These are phyloP conservation scores for Pangasius macronema DNA, from an alignment of 2,797 vertebrate species.

Conservation along the genomic window DNA sequence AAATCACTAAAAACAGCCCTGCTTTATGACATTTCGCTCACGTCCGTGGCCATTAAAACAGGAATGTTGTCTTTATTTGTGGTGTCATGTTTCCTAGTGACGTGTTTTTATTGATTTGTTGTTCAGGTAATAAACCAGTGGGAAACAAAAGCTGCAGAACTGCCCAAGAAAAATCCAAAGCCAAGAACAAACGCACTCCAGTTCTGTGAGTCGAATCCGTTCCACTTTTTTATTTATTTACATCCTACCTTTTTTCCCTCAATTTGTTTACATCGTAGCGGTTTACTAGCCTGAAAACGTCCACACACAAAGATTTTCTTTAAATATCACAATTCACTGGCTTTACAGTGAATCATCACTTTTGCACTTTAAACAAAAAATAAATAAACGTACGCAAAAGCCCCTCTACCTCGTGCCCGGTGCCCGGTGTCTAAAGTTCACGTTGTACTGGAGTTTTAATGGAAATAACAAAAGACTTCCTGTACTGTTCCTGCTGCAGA, in stretches of 20 bases:
- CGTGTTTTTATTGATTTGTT: not conserved
- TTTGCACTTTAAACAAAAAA: not conserved
- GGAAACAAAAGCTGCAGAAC: conserved; percentile 79
- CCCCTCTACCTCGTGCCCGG: not conserved
- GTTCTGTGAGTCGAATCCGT: conserved; percentile 83
- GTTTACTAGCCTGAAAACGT: too few species aligned
- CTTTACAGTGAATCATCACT: not conserved
- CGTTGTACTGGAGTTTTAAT: too few species aligned
- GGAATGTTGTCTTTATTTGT: not conserved
- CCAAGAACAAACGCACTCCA: conserved; percentile 78
- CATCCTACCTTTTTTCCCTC: not conserved
- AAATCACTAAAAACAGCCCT: not conserved
- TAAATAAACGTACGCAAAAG: not conserved
- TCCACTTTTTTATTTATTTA: not conserved
- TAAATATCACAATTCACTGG: not conserved
- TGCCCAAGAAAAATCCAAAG: conserved; percentile 72
- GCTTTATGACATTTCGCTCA: not conserved
- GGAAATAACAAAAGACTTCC: not conserved
- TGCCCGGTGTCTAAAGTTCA: not conserved
- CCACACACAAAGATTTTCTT: too few species aligned
- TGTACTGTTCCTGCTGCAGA: not conserved
- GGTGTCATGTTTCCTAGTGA: not conserved
- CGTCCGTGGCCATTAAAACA: not conserved
- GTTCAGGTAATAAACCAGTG: conserved; percentile 88
- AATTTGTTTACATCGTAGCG: too few species aligned